Percentiles rank a stretch among this genome's conserved stretches.
Evolutionary conservation across 2,113 vertebrate species (phyloP).

Genomic region (Pantherophis guttatus): DNA sequence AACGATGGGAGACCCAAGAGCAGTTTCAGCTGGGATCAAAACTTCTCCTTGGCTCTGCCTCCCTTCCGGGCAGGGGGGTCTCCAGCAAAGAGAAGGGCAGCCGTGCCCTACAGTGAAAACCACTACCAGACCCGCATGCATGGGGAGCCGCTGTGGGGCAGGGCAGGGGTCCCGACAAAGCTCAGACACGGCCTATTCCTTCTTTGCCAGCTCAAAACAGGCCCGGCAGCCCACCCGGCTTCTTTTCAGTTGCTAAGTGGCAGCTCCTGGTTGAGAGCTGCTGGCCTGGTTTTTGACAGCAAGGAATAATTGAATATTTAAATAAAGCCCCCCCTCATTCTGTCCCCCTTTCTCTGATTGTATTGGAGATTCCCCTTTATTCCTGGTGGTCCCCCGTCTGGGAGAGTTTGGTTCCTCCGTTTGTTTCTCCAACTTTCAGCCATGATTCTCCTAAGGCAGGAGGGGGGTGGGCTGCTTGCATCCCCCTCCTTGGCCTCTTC

Average conservation of each 20-base stretch:
- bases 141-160: not conserved
- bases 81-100: not conserved
- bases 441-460: not conserved
- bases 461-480: rapidly evolving
- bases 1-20: too few relatives aligned
- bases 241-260: too few relatives aligned
- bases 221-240: not conserved
- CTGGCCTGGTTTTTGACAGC: not conserved
- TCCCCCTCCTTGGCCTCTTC: not conserved
- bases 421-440: not conserved
- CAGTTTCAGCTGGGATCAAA: too few relatives aligned
- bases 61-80: too few relatives aligned
- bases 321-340: not conserved
- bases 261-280: not conserved
- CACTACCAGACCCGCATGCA: too few relatives aligned
- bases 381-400: not conserved
- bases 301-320: not conserved
- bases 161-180: too few relatives aligned
- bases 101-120: too few relatives aligned
- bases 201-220: not conserved
- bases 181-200: too few relatives aligned
- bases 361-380: not conserved
- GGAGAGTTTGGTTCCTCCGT: not conserved
- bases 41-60: too few relatives aligned
- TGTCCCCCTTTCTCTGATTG: not conserved